Base-by-base conservation (phyloP, 2,888 invertebrate species). In the Norana najaformis region DNA sequence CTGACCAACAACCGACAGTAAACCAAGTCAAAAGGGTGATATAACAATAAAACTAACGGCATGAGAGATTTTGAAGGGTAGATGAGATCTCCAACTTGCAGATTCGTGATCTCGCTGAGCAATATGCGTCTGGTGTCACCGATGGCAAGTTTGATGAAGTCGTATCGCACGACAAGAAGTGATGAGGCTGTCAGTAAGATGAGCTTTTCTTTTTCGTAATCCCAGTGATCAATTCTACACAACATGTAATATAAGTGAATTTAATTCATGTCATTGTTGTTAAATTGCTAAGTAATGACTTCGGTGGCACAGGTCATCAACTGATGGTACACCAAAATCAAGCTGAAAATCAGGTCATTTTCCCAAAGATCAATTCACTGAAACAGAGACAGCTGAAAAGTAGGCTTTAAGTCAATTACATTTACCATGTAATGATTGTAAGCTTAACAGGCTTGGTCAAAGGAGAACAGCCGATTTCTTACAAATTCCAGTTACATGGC, bases 181-280 rank as follows among this genome's bases (percentile, higher is more conserved):
- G 96, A 96, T 93, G 96, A 96, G n/a, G 97, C 96, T 5, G 97
- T 97, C 38, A 98, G 95, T 30, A 97, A 94, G 4, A 97, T 95
- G 83, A 98, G 96, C 89, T 97, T 96, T 95, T 98, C 98, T 93
- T 97, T 96, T 94, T 98, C 97, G 93, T 97, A 96, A 94, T 97
- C 97, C 97, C 97, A 98, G 91, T 97, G 96, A 93, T 97, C 97
- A 93, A 98, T 97, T 94, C 97, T 97, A 35, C 82, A 69, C 39
- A 88, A 82, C 88, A 88, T 18, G 34, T 36, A 36, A 69, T 8
- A 11, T 69, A 69, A 47, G 8, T 13, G 11, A 39, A 47, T 69
- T n/a, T 69, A 69, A n/a, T n/a, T 30, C 30, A 30, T n/a, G n/a
- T 69, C 30, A 69, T 69, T 8, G n/a, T 69, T 69, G n/a, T 69